Conservation (phyloP, 2,888 invertebrate species). For the Protodeltote pygarga region DNA sequence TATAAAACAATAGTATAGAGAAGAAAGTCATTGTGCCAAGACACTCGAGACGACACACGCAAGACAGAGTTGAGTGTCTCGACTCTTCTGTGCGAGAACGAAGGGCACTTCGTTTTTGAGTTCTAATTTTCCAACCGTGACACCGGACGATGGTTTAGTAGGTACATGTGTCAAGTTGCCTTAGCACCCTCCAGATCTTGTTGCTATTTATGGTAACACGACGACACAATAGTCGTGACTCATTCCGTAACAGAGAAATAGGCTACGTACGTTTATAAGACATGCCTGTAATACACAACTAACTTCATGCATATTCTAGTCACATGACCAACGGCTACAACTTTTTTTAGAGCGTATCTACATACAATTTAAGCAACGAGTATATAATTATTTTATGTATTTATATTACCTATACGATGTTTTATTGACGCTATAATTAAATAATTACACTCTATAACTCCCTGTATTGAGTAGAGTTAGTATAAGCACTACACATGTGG, state of each 20-base stretch:
- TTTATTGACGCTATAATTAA: background rate
- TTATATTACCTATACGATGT: background rate
- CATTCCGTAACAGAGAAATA: constrained; percentile 60
- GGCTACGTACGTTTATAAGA: constrained; percentile 47
- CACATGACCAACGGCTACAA: constrained; percentile 52
- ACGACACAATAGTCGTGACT: constrained; percentile 72
- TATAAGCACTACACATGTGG: constrained; percentile 76
- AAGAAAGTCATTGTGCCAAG: constrained; percentile 52
- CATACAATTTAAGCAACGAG: no score
- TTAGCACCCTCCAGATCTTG: constrained; percentile 66
- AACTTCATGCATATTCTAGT: constrained; percentile 61
- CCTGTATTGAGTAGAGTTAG: constrained; percentile 49
- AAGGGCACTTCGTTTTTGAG: constrained; percentile 71
- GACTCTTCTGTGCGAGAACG: constrained; percentile 60
- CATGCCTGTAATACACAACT: constrained; percentile 64
- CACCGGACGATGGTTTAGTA: constrained; percentile 59
- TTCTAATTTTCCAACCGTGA: constrained; percentile 69
- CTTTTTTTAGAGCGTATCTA: constrained; percentile 50
- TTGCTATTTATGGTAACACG: constrained; percentile 73
- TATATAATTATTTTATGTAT: background rate
- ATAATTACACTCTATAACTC: constrained; percentile 9
- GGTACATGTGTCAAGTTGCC: constrained; percentile 59
- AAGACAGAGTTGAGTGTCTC: constrained; percentile 60
- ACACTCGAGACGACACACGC: constrained; percentile 62
- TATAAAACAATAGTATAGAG: constrained; percentile 44